Evolutionary conservation across 2,888 invertebrate species (phyloP), one percentile per base, ranked within the genome.

Genomic region (Oxystoma pomonae): DNA sequence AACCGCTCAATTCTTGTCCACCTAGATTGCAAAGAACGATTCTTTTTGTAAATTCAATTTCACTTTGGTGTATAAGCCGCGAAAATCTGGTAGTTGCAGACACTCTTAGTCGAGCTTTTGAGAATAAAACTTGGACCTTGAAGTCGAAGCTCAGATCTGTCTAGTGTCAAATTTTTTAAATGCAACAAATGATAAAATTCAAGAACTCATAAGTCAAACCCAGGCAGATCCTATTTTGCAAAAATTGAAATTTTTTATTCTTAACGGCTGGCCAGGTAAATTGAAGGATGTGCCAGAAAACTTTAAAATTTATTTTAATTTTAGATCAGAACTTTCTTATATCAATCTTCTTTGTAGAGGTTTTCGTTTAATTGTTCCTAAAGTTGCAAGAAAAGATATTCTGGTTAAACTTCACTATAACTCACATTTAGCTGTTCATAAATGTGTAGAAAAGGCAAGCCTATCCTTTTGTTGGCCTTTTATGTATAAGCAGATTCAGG

Each of bases 391-490:
- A 9, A 12, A 55, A 16, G 55, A 55, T 9, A 55, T 55, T 55
- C 17, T 55, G 55, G 55, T 9, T 16, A 55, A 55, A 16, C 55
- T 55, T 55, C 55, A 55, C 16, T 55, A 51, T 3, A 53, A 20
- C 16, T 50, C 16, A 17, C 59, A 59, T 18, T n/a, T 59, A 49
- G 22, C 49, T n/a, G 21, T 59, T 16, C 1, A 17, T 2, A 21
- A 58, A 49, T 58, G 49, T 59, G 12, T 49, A 9, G 59, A 59
- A 16, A 58, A 59, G 20, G 59, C 59, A 12, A 59, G 52, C 19
- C n/a, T 53, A n/a, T 59, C 59, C 7, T 59, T 56, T 19, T 59
- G 52, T 59, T 59, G 51, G 59, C 59, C 59, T 2, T 35, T 16
- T 17, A 59, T 59, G 59, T 16, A 53, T 16, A 59, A 59, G 35